Evolutionary conservation across 2,113 vertebrate species (phyloP), one percentile per base, ranked within the genome.

Genomic region (Barnardius zonarius): DNA sequence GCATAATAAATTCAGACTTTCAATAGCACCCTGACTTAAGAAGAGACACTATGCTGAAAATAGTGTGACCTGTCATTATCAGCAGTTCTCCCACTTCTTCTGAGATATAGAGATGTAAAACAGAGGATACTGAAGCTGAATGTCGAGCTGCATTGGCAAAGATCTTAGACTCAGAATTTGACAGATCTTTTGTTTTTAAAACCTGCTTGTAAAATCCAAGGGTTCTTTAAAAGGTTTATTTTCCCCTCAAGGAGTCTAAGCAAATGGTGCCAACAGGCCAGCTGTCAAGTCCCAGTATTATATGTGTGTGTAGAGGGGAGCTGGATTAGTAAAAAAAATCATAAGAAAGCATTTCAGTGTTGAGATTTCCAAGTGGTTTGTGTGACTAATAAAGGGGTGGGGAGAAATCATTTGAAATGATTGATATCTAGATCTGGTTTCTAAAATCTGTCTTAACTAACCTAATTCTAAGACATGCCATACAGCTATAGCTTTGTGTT

Each of bases 161-260:
- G 41, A 6, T 85, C 57, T 92, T 66, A 89, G 76, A 23, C 28
- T 78, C 27, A 83, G 63, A 84, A 79, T 91, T 80, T 96, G 95
- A 96, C 83, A 92, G 41, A 80, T 84, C 81, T 92, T 92, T 95
- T 96, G 74, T 89, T 96, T 97, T 93, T 84, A 79, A 91, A 93
- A 91, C 69, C 63, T 79, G 54, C 89, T 89, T 94, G 77, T 22
- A 93, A 91, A 94, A 94, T 93, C 74, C 81, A 94, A 83, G 69
- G 31, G 55, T 82, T 95, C 80, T 85, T 91, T 39, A 83, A 91
- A 93, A 95, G 46, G 83, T 93, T 96, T 92, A 70, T 92, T 96
- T 97, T 95, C 35, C 85, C 83, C 77, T 88, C 59, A 91, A 92
- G 88, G 77, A 92, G 49, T 80, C 54, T 73, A 91, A 94, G 86